Base-by-base conservation (phyloP, 2,113 vertebrate species). In the Mobula birostris region DNA sequence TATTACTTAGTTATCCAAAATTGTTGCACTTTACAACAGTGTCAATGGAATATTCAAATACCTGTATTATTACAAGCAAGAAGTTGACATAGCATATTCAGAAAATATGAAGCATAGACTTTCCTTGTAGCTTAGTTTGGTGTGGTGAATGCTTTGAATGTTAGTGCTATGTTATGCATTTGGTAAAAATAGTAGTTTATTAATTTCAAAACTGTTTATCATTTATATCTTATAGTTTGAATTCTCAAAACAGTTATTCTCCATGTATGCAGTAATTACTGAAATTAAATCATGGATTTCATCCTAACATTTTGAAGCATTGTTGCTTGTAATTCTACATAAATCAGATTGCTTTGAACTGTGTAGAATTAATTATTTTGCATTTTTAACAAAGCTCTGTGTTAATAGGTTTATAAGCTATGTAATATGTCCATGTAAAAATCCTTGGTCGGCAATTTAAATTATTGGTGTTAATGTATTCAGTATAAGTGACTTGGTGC, bases 351-450 rank as follows among this genome's bases (percentile, higher is more conserved):
- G 11, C n/a, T 9, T 87, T n/a, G 56, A 90, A 90, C 6, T 19
- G 85, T 56, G 56, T n/a, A 32, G n/a, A 66, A 88, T 7, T 85
- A 90, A 90, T 90, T 90, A 90, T 66, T 68, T 88, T 15, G 14
- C 61, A 90, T 66, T 90, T 36, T 90, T 66, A 90, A 90, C 29
- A 85, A 24, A 32, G 66, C 85, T n/a, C n/a, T n/a, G n/a, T n/a
- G n/a, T n/a, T n/a, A n/a, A n/a, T n/a, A n/a, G n/a, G n/a, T n/a
- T n/a, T n/a, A n/a, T n/a, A n/a, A n/a, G 58, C 63, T 63, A 88
- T 4, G n/a, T 66, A 66, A 90, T 66, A 15, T 90, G 29, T 90
- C 61, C 0, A n/a, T 66, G 9, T 32, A 2, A 66, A 68, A 63
- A 32, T 90, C 32, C 85, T 14, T 32, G 63, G 85, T 90, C n/a